Conservation (phyloP, 1,140 invertebrate species). For the Pseudachorutes palmiensis region DNA sequence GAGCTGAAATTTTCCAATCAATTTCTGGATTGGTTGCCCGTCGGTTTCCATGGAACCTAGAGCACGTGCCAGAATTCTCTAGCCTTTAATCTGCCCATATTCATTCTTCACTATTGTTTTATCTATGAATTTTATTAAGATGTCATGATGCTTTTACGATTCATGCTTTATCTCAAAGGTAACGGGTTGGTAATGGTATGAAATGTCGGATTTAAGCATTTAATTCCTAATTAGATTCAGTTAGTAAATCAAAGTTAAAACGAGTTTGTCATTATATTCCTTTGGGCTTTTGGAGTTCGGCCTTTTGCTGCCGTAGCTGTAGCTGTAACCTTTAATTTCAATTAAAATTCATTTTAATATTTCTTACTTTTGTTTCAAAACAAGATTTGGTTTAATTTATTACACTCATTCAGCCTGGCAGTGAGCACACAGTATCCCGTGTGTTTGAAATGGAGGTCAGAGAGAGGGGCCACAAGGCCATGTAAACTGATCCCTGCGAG, state of each 20-base stretch:
- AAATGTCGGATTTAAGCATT: neutral
- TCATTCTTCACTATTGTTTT: too few species aligned
- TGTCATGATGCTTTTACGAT: too few species aligned
- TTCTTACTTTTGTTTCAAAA: neutral
- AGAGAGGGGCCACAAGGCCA: constrained; percentile 77
- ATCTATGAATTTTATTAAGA: too few species aligned
- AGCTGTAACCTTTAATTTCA: neutral
- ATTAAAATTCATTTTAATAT: neutral
- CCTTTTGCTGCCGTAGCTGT: neutral
- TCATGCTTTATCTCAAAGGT: neutral
- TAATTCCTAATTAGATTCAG: neutral
- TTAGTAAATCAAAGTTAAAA: neutral
- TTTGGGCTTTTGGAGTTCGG: neutral
- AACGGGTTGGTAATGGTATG: too few species aligned
- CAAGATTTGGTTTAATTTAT: neutral
- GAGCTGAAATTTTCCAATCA: too few species aligned
- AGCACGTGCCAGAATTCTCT: too few species aligned
- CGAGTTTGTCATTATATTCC: neutral
- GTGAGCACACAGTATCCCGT: too few species aligned
- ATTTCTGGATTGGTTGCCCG: too few species aligned
- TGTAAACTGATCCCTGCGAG: constrained; percentile 66
- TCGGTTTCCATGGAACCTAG: too few species aligned
- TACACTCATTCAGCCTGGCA: neutral
- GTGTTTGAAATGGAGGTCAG: constrained; percentile 72
- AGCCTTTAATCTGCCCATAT: too few species aligned